phyloP scores from a whole-genome alignment of 2,797 vertebrate species.

The Mergus octosetaceus region DNA sequence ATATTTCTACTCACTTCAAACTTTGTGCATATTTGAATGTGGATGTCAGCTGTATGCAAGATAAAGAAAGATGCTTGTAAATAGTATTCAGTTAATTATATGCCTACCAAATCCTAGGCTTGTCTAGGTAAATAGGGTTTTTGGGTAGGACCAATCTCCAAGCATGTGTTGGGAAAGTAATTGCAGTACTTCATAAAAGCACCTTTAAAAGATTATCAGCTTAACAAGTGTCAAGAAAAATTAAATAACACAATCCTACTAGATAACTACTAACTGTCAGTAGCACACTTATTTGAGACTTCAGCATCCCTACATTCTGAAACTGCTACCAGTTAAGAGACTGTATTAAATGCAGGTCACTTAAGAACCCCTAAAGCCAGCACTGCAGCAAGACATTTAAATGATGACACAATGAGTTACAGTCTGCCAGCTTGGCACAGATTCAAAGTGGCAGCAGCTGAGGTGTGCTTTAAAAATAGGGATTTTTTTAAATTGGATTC shows the following conservation, averaged over 20 bases:
- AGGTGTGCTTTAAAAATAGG: constrained; percentile 75
- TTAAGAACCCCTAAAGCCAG: constrained; percentile 44
- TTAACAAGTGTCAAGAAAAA: not conserved
- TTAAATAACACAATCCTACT: not conserved
- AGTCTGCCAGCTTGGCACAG: constrained; percentile 51
- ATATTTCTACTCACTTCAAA: not conserved
- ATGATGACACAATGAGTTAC: constrained; percentile 55
- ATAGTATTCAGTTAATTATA: not conserved
- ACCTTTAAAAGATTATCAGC: not conserved
- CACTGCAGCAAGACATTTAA: constrained; percentile 54
- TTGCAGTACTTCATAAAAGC: not conserved
- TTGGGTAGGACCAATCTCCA: not conserved
- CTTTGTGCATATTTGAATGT: not conserved
- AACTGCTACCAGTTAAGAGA: constrained; percentile 27
- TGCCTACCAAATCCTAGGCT: not conserved
- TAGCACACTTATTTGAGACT: not conserved
- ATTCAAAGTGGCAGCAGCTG: constrained; percentile 65
- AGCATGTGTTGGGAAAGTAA: not conserved
- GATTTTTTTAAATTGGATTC: constrained; percentile 73
- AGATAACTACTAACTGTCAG: not conserved
- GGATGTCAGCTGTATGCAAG: not conserved
- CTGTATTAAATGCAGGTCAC: constrained; percentile 54
- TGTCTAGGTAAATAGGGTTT: not conserved
- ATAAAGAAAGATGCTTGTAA: not conserved
- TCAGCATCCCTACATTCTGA: constrained; percentile 9